A percentile compares a stretch with the other conserved stretches of the same genome.
Evolutionary conservation across 2,888 invertebrate genomes (phyloP).

Genomic region (Idaea aversata): DNA sequence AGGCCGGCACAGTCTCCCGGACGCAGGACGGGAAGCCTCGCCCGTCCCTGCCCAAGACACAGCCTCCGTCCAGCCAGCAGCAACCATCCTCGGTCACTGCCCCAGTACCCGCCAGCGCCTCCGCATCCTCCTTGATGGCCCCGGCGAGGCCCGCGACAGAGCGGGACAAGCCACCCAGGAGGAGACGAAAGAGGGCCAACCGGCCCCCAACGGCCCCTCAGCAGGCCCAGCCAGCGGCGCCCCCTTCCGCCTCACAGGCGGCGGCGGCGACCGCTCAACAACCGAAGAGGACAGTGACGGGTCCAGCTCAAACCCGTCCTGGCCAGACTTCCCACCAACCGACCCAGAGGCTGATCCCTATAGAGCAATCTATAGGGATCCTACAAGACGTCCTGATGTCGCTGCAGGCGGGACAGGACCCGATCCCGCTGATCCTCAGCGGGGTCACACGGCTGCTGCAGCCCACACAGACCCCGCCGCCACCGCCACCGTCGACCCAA

Average conservation of each 20-base stretch:
- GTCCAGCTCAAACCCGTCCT: constrained; percentile 1
- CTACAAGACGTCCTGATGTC: neutral
- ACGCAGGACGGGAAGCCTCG: constrained; percentile 2
- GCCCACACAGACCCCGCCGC: too few species aligned
- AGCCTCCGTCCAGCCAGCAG: too few species aligned
- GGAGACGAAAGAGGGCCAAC: neutral
- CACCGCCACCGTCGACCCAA: too few species aligned
- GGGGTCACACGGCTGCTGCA: too few species aligned
- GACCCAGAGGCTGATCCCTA: constrained; percentile 7
- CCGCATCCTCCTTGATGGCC: too few species aligned
- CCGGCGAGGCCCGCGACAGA: too few species aligned
- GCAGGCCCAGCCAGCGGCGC: neutral
- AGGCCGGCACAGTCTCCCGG: constrained; percentile 12
- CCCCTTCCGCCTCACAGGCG: neutral
- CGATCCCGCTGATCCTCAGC: neutral
- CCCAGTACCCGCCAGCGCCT: too few species aligned
- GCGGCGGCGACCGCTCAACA: neutral
- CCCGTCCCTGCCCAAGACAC: too few species aligned
- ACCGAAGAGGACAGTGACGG: constrained; percentile 2
- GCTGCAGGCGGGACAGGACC: neutral
- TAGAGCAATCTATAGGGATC: constrained; percentile 5
- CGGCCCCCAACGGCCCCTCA: neutral
- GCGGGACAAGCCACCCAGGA: neutral
- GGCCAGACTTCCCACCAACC: neutral
- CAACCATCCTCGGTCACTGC: too few species aligned